Evolutionary conservation across 2,888 invertebrate genomes (phyloP).

Genomic region (Eupithecia abbreviata): DNA sequence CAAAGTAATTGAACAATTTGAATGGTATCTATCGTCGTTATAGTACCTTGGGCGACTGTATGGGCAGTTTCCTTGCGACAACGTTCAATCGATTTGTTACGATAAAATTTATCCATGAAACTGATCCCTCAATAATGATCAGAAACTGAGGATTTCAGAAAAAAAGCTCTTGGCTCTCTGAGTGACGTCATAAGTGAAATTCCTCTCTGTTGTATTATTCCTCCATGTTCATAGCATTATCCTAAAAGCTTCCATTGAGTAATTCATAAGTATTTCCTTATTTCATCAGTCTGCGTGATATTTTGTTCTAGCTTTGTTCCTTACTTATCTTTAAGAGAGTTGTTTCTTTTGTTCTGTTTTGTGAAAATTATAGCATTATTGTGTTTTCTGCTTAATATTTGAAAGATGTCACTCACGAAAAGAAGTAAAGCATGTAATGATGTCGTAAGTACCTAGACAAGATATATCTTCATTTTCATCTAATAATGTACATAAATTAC

Average conservation of each 20-base stretch:
- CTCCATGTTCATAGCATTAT: constrained; percentile 41
- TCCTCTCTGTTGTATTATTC: constrained; percentile 1
- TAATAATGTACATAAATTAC: neutral
- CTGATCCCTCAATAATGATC: neutral
- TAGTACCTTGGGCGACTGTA: neutral
- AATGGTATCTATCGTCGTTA: neutral
- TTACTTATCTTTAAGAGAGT: neutral
- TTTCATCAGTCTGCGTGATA: constrained; percentile 50
- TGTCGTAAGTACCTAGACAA: neutral
- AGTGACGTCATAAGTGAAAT: constrained; percentile 12
- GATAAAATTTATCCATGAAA: neutral
- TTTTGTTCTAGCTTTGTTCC: constrained; percentile 37
- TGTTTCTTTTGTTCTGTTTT: neutral
- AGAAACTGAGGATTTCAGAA: neutral
- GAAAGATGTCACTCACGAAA: neutral
- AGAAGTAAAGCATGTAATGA: neutral
- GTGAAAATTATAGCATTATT: neutral
- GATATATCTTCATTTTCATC: neutral
- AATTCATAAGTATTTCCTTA: constrained; percentile 47
- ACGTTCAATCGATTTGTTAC: neutral
- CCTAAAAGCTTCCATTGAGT: constrained; percentile 54
- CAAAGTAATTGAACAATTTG: neutral
- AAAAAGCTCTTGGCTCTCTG: neutral
- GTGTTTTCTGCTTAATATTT: neutral
- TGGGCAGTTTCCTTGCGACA: neutral